phyloP scores from a whole-genome alignment of 1,140 invertebrate species.

The Varroa destructor region DNA sequence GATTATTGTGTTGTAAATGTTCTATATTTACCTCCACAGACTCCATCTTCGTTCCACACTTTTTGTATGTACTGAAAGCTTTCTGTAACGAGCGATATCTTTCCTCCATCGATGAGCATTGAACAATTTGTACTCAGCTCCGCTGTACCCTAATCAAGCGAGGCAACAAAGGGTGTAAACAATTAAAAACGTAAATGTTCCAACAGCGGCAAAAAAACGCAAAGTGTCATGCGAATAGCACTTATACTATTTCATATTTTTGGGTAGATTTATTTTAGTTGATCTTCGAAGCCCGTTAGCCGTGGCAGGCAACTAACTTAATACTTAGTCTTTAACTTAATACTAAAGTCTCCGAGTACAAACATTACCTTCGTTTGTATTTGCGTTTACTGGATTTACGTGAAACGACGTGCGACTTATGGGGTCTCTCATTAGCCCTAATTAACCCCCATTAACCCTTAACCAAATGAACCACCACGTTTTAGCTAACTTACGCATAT shows the following conservation, averaged over 20 bases:
- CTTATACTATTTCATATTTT: not conserved
- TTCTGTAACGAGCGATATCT: not conserved
- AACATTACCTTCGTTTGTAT: too few relatives aligned
- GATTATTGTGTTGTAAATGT: not conserved
- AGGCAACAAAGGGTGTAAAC: not conserved
- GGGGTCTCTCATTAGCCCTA: too few relatives aligned
- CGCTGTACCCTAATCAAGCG: not conserved
- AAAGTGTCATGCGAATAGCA: not conserved
- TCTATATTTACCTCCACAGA: not conserved
- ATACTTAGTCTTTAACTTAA: too few relatives aligned
- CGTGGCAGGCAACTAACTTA: too few relatives aligned
- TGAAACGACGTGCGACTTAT: too few relatives aligned
- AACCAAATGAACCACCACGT: too few relatives aligned
- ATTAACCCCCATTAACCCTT: too few relatives aligned
- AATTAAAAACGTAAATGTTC: not conserved
- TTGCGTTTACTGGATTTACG: too few relatives aligned
- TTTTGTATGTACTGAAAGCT: conserved; percentile 2
- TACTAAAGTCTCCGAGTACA: too few relatives aligned
- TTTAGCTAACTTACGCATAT: too few relatives aligned
- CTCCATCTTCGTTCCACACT: not conserved
- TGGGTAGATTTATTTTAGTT: not conserved
- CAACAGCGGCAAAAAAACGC: not conserved
- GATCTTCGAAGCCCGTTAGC: not conserved
- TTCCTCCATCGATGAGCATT: not conserved
- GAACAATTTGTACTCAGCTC: not conserved